Base-by-base conservation (phyloP, 2,888 invertebrate genomes). In the Zeuzera pyrina region DNA sequence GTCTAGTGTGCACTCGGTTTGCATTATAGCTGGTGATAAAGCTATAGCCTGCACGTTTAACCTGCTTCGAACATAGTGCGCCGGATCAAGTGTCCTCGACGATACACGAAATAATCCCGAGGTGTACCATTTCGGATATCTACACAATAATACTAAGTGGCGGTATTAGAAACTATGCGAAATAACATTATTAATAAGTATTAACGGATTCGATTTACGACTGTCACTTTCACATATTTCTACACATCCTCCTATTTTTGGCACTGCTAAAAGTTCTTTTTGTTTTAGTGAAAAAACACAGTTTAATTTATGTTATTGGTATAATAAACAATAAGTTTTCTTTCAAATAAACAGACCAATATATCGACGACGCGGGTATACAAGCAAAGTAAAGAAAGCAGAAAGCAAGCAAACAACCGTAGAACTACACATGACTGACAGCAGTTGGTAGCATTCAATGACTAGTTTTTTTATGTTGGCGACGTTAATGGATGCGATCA, bases 191-290 rank as follows among this genome's bases (percentile, higher is more conserved):
- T 70, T 62, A 53, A 60, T 64, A 62, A 62, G 66, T 62, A 64
- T 68, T 63, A 70, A 70, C 62, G 49, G 57, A 60, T 65, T 63
- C 58, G 61, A 67, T 67, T 66, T 57, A 53, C 47, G 60, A 68
- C 63, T 69, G 79, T 72, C 79, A 79, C 79, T 77, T 74, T 76
- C 76, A 74, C 78, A 71, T 59, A 62, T 54, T 57, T 56, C 49
- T 50, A 48, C 48, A 60, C 58, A 71, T 69, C 53, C 63, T 53
- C 55, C 49, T 54, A 47, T 47, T 58, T 53, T 49, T 56, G 52
- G 53, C 58, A 59, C 57, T 37, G 40, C 48, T 50, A 36, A 41
- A 41, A 42, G 50, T 52, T 51, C 50, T 36, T 43, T 50, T 49
- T 41, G 41, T 34, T 53, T 52, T 47, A 39, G 43, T 46, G 44